Base-by-base conservation (phyloP, 2,113 vertebrate species). In the Lamprotornis superbus region DNA sequence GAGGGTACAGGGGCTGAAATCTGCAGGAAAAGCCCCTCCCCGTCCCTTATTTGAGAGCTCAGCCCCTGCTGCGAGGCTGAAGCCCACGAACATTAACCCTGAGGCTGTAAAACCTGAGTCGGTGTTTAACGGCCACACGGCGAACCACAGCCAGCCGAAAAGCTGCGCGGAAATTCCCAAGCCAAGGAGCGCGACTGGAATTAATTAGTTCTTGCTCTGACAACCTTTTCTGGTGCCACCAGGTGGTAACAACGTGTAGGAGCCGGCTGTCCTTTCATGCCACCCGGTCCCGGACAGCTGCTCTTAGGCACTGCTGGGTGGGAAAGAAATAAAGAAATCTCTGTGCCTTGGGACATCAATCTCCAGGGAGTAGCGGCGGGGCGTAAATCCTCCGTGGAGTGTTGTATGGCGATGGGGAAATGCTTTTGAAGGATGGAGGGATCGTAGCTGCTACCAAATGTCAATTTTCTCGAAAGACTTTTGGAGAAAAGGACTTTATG, bases 171-270 rank as follows among this genome's bases (percentile, higher is more conserved):
- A 57, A 70, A 88, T 70, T 83, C 88, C 93, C 79, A 55, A 53
- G 60, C 68, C 88, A 18, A 68, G 53, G 55, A 2, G 44, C 37
- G 86, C 63, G 31, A 21, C 71, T 90, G 92, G 68, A 87, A 37
- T 63, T 68, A 83, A 96, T 96, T 83, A 96, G 44, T 16, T 60
- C 53, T 61, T 83, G 60, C 76, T 46, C 76, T 11, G 73, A 83
- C 68, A 78, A 61, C 83, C 71, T 96, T 96, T 88, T 74, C 37
- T 97, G 90, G 94, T 96, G 93, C 94, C 95, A 94, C 93, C 94
- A 96, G 94, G 93, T 90, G 95, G 95, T 97, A 89, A 88, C 59
- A 77, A 57, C 13, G 75, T 17, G 92, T 78, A 33, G 82, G 53
- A 83, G 10, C 65, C 15, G 35, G 21, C 52, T 53, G 74, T 68